Evolutionary conservation across 1,140 invertebrate genomes (phyloP), one percentile per base, ranked within the genome.

Genomic region (Megathymus violae): DNA sequence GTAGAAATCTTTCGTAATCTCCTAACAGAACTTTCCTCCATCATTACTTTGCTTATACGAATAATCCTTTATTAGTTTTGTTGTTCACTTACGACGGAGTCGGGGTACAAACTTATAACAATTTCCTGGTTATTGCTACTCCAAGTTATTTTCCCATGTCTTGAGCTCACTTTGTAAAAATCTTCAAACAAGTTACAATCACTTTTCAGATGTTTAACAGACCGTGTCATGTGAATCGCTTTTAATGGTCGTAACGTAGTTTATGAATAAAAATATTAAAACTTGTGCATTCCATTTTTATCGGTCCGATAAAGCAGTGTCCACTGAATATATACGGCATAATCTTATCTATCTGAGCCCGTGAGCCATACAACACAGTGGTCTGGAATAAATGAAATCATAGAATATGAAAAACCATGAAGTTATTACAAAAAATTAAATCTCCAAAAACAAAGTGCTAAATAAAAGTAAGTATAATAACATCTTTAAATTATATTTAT

Each of bases 1-100:
- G 71, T 82, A 78, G 72, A 78, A 74, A 63, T 78, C 63, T 76
- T 71, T 67, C 68, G 59, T 78, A 80, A 83, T 78, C 74, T 70
- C 60, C 62, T 54, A 44, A 59, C 66, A 64, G 70, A 80, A 78
- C 74, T 80, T 80, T 76, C 51, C 51, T 75, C 67, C 62, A 67
- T 71, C 67, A 60, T 72, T 67, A 71, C 60, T 59, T 64, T 67
- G 66, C 62, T 71, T 64, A 16, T 69, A 43, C 36, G 25, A 62
- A 47, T 44, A 34, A 14, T 62, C 46, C 38, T 51, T 43, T 62
- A 50, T 52, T 62, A 62, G 25, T 58, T 46, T 46, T 17, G 44
- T 25, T 58, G 15, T 46, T 34, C 14, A 25, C 10, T n/a, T 27
- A 40, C 38, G 41, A 43, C 15, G 34, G 11, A 31, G 27, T 31